These are phyloP conservation scores for Halcyon malimbica DNA, from an alignment of 2,113 vertebrate genomes.

Conservation along the genomic window DNA sequence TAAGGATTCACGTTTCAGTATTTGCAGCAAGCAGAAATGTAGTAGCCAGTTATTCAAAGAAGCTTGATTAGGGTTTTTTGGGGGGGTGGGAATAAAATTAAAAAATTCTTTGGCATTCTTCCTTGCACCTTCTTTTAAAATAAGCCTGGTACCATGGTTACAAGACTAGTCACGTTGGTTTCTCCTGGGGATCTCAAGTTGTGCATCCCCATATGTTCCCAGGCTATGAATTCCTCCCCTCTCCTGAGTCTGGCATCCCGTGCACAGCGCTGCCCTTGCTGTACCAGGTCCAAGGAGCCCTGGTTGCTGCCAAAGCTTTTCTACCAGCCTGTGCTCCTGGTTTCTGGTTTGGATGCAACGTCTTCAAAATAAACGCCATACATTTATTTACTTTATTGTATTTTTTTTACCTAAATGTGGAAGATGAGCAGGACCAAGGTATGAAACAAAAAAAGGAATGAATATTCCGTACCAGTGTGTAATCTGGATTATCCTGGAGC, in stretches of 20 bases:
- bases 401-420: background rate
- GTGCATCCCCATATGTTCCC: constrained; percentile 23
- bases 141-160: constrained; percentile 47
- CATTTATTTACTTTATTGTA: no score
- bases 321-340: background rate
- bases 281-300: background rate
- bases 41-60: background rate
- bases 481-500: background rate
- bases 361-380: background rate
- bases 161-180: background rate
- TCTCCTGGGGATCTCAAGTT: background rate
- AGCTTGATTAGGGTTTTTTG: background rate
- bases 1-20: background rate
- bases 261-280: rapidly evolving
- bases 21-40: background rate
- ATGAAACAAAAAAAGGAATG: background rate
- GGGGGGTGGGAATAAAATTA: background rate
- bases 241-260: background rate
- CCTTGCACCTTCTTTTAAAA: constrained; percentile 44
- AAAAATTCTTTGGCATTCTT: background rate
- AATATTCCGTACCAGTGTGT: background rate
- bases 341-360: background rate
- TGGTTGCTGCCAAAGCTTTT: background rate
- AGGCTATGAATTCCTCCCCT: background rate
- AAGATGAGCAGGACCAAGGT: background rate